A percentile compares a stretch with the other conserved stretches of the same genome.
Conservation (phyloP, 1,140 invertebrate genomes). For the Sitophilus oryzae region DNA sequence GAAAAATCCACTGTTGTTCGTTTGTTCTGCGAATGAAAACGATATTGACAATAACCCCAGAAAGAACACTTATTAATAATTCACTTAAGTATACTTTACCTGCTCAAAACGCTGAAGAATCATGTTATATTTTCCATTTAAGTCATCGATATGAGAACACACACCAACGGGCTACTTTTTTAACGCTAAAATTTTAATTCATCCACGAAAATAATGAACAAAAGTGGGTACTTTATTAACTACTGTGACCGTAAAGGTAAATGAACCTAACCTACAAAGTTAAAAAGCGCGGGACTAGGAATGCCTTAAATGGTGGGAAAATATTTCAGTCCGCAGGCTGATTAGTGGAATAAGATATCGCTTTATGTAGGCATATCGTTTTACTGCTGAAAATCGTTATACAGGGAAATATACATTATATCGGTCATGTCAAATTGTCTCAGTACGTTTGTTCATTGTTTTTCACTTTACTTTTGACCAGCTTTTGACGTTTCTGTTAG, state of each 20-base stretch:
- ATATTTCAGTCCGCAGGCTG: too few species aligned
- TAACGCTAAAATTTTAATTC: conserved; percentile 3
- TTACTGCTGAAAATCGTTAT: too few species aligned
- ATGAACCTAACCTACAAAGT: conserved; percentile 21
- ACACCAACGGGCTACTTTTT: conserved; percentile 2
- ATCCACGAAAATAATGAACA: conserved; percentile 5
- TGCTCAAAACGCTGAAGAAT: background rate
- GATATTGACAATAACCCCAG: conserved; percentile 3
- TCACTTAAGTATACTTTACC: background rate
- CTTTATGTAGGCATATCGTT: too few species aligned
- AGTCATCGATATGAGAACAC: conserved; percentile 2
- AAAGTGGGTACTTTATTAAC: conserved; percentile 11
- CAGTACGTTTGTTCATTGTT: too few species aligned
- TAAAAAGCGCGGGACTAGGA: conserved; percentile 17
- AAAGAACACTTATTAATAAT: too few species aligned
- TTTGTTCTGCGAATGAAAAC: conserved; percentile 9
- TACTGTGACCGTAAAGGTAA: conserved; percentile 17
- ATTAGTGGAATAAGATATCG: too few species aligned
- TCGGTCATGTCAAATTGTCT: too few species aligned
- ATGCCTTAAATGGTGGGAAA: conserved; percentile 3
- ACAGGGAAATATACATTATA: too few species aligned
- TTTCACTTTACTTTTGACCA: too few species aligned
- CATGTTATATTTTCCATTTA: conserved; percentile 2
- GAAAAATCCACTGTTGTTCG: background rate
- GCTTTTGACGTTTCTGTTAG: too few species aligned